Evolutionary conservation across 2,113 vertebrate genomes (phyloP).

Genomic region (Dasyurus viverrinus): DNA sequence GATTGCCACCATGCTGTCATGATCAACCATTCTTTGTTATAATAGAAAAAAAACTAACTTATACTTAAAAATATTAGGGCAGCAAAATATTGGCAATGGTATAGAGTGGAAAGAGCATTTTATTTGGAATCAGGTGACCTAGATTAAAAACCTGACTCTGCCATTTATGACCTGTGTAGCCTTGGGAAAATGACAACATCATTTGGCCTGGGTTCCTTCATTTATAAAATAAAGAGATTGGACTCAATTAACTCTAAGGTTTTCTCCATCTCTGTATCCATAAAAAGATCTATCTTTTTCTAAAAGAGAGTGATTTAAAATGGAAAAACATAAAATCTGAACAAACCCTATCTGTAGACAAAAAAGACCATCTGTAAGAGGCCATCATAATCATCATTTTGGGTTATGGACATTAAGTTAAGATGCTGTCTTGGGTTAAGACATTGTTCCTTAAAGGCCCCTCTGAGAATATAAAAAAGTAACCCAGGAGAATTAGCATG

Average conservation of each 20-base stretch:
- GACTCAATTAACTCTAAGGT: neutral
- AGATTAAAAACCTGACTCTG: neutral
- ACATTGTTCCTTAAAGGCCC: neutral
- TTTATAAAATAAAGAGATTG: neutral
- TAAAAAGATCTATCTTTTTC: neutral
- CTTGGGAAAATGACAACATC: neutral
- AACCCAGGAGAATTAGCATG: neutral
- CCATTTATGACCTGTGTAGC: neutral
- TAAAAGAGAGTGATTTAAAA: constrained; percentile 5
- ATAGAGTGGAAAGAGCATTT: neutral
- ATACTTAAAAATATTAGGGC: neutral
- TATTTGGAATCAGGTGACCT: neutral
- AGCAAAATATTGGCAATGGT: neutral
- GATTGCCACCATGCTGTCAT: neutral
- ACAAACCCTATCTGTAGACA: neutral
- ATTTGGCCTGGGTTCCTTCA: neutral
- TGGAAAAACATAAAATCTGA: constrained; percentile 1
- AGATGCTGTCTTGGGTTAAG: neutral
- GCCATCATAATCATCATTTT: neutral
- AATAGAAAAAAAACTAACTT: constrained; percentile 11
- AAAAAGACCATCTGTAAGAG: neutral
- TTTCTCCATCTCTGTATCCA: neutral
- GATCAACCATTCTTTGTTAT: neutral
- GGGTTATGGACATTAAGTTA: neutral
- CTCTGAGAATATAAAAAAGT: neutral